Percentiles rank a stretch among this genome's conserved stretches.
phyloP scores from a whole-genome alignment of 1,140 invertebrate genomes.

The Achatina immaculata region DNA sequence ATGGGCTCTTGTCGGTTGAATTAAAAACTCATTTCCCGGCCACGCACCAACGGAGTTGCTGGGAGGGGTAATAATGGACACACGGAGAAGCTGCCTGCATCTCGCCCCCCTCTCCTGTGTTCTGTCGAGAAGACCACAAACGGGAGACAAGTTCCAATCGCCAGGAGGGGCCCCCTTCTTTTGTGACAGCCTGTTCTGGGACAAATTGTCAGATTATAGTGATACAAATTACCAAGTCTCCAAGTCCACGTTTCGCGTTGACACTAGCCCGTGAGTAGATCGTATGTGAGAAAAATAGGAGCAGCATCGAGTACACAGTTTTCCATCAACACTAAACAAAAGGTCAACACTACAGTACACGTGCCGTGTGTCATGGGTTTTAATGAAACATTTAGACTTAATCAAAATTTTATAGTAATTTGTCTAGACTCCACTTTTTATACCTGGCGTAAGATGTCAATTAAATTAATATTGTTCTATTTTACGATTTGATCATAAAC shows the following conservation, averaged over 20 bases:
- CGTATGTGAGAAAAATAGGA: too few species aligned
- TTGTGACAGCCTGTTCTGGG: background rate
- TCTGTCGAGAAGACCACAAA: constrained; percentile 3
- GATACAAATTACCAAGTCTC: background rate
- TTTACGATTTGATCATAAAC: too few species aligned
- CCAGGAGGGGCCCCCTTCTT: background rate
- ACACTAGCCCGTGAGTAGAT: too few species aligned
- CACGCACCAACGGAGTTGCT: constrained; percentile 8
- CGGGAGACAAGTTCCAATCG: background rate
- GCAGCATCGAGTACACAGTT: too few species aligned
- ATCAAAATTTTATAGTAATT: too few species aligned
- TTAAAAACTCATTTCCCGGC: constrained; percentile 32
- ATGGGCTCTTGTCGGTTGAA: constrained; percentile 27
- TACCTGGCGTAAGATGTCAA: too few species aligned
- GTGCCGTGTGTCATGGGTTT: too few species aligned
- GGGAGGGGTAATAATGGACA: constrained; percentile 31
- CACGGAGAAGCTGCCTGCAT: constrained; percentile 2
- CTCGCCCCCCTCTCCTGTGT: background rate
- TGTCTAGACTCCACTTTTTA: too few species aligned
- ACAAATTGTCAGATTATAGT: background rate
- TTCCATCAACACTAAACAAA: too few species aligned
- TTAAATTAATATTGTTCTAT: too few species aligned
- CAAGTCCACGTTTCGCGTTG: background rate
- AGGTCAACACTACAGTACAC: too few species aligned
- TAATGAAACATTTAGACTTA: too few species aligned